These are phyloP conservation scores for Tipula vernalis DNA, from an alignment of 2,888 invertebrate species.

Conservation along the genomic window DNA sequence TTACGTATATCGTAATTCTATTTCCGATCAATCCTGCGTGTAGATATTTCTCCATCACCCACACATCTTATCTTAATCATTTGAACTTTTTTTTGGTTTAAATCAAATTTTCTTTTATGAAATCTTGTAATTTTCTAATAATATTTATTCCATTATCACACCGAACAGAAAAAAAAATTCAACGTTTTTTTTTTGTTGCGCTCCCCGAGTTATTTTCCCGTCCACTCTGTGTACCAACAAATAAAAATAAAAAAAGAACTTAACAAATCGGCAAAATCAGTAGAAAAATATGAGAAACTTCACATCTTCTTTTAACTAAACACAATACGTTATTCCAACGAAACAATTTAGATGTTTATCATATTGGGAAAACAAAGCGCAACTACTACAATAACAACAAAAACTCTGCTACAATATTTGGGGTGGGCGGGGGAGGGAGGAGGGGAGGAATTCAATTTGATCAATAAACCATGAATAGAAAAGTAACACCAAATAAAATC, in stretches of 20 bases:
- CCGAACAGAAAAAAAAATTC: not conserved
- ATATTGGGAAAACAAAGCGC: not conserved
- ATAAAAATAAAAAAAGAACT: not conserved
- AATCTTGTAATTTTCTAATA: not conserved
- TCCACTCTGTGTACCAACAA: too few relatives aligned
- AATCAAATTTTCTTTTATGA: not conserved
- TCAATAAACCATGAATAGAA: conserved; percentile 4
- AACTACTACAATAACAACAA: not conserved
- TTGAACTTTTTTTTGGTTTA: not conserved
- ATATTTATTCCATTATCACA: not conserved
- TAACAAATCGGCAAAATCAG: not conserved
- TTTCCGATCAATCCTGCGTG: not conserved
- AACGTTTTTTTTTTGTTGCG: not conserved
- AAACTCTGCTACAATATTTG: too few relatives aligned
- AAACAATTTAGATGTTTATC: not conserved
- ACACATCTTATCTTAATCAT: not conserved
- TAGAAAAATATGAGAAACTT: not conserved
- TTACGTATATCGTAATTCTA: not conserved
- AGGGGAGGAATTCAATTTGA: not conserved
- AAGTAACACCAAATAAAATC: not conserved
- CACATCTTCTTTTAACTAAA: not conserved
- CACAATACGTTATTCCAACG: not conserved
- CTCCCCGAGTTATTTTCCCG: not conserved
- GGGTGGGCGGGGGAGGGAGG: not conserved
- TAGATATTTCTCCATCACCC: not conserved